Evolutionary conservation across 2,888 invertebrate species (phyloP), one percentile per base, ranked within the genome.

Genomic region (Philhelius pedissequus): DNA sequence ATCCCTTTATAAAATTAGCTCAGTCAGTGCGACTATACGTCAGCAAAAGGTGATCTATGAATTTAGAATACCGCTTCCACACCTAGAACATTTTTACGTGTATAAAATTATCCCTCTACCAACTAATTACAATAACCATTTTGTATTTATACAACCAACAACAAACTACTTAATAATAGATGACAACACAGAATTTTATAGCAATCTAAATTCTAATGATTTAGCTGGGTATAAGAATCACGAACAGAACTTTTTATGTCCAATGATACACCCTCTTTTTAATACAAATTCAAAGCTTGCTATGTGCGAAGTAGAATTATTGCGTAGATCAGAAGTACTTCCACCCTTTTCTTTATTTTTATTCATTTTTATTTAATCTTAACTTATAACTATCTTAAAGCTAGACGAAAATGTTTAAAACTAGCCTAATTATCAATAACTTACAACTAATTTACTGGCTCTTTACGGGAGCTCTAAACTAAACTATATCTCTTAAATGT

Each of bases 201-300:
- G 38, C 18, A 32, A n/a, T 68, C 11, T 68, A 13, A 52, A 30
- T 35, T 2, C 38, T n/a, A 3, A 68, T 15, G 68, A 68, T 6
- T n/a, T 40, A 50, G 27, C 38, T 8, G 52, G 22, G 18, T 68
- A 40, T 11, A 68, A 52, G 27, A 52, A 13, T 20, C 38, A 40
- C 11, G 25, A 68, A 6, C 38, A 68, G 22, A 35, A 13, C 22
- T 54, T 68, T 11, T 22, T 68, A 38, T 68, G 68, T 13, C 52
- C 54, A 38, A 35, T 68, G 68, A 30, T 35, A 38, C 52, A 68
- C 68, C n/a, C n/a, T n/a, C n/a, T n/a, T n/a, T n/a, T n/a, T n/a
- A n/a, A n/a, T n/a, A n/a, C n/a, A n/a, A n/a, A 68, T 35, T 30
- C 52, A 38, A 25, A 68, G 15, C 35, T 60, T 11, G 5, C 30